These are phyloP conservation scores for Dromococcyx pavoninus DNA, from an alignment of 2,797 vertebrate species.

Conservation along the genomic window DNA sequence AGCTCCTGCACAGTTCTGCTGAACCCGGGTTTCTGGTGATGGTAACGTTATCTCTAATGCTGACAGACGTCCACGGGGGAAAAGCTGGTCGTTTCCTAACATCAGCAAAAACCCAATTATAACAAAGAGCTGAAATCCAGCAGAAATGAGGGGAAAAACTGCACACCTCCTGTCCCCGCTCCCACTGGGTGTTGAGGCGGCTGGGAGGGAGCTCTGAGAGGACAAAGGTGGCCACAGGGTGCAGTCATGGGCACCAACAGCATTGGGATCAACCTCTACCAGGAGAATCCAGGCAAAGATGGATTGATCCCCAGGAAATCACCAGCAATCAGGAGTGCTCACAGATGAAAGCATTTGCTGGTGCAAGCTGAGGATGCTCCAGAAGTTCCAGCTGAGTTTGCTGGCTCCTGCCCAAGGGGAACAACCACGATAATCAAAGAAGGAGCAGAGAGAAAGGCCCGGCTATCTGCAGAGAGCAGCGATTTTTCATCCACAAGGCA, in stretches of 20 bases:
- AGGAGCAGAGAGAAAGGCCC: not conserved
- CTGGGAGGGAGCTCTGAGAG: not conserved
- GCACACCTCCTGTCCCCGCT: accelerated
- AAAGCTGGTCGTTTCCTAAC: not conserved
- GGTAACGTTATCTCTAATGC: conserved; percentile 46
- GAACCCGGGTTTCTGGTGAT: conserved; percentile 30
- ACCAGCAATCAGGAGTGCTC: not conserved
- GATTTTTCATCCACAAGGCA: not conserved
- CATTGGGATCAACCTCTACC: not conserved
- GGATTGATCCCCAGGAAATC: not conserved
- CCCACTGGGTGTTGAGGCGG: not conserved
- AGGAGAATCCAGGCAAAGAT: accelerated
- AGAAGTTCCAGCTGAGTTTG: not conserved
- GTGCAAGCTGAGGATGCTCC: conserved; percentile 1
- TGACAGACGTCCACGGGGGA: not conserved
- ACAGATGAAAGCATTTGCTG: not conserved
- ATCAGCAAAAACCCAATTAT: conserved; percentile 29
- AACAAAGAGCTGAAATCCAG: conserved; percentile 31
- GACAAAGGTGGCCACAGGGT: not conserved
- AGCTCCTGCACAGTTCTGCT: conserved; percentile 34
- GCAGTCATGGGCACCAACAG: not conserved
- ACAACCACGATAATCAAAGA: conserved; percentile 15
- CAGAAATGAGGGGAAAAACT: not conserved
- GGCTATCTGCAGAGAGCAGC: not conserved
- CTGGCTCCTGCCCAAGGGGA: conserved; percentile 14